Evolutionary conservation across 1,140 invertebrate genomes (phyloP).

Genomic region (Battus philenor): DNA sequence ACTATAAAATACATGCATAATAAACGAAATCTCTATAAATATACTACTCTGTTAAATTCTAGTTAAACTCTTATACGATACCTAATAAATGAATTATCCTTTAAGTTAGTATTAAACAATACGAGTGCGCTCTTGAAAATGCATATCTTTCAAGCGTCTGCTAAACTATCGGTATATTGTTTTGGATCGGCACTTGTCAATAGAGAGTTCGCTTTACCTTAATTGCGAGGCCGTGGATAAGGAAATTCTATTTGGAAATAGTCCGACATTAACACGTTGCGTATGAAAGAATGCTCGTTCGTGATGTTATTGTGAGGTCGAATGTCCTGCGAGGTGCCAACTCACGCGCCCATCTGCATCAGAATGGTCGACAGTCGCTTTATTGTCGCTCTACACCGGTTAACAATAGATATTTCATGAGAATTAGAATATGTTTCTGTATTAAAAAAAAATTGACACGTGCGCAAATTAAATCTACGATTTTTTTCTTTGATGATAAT

Average conservation of each 20-base stretch:
- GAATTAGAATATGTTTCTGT: constrained; percentile 1
- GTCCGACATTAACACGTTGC: constrained; percentile 18
- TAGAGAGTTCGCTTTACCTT: constrained; percentile 22
- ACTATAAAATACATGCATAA: too few relatives aligned
- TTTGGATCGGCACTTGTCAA: constrained; percentile 13
- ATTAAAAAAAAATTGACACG: neutral
- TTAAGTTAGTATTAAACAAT: neutral
- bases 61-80: too few relatives aligned
- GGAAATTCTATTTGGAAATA: constrained; percentile 41
- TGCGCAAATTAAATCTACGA: neutral
- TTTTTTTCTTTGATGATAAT: neutral
- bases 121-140: neutral
- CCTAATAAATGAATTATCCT: too few relatives aligned
- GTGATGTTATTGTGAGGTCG: constrained; percentile 21
- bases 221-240: constrained; percentile 30
- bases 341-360: constrained; percentile 27
- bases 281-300: constrained; percentile 11
- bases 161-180: neutral
- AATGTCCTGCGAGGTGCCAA: constrained; percentile 12
- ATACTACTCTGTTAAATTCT: too few relatives aligned
- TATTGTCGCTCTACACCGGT: neutral
- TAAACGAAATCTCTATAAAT: too few relatives aligned
- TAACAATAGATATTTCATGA: neutral
- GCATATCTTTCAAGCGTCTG: neutral
- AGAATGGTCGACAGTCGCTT: constrained; percentile 18